Evolutionary conservation across 2,113 vertebrate genomes (phyloP), one percentile per base, ranked within the genome.

Genomic region (Silurus glanis): DNA sequence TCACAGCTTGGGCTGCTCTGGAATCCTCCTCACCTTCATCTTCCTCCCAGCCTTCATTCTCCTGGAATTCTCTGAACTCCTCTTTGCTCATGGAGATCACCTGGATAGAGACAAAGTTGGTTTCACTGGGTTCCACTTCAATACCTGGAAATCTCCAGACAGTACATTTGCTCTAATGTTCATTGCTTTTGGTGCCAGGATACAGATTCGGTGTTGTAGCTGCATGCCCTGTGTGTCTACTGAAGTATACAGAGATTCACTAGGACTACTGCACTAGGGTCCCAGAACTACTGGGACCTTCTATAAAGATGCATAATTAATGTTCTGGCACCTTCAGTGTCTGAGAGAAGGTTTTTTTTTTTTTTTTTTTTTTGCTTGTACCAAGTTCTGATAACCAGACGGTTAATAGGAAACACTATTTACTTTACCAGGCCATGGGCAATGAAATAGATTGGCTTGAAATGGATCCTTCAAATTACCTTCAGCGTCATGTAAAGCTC

Each of bases 71-170:
- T 59, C 90, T 91, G 91, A 99, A 97, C 87, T 98, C 96, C 7
- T 97, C 94, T 47, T 91, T 82, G 4, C 96, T 92, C 97, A 99
- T 97, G 88, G 94, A 96, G 21, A 99, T 89, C 76, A 99, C 94
- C 98, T 99, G 87, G 19, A 62, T 37, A 61, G 2, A 47, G 6
- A 82, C 0, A 19, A 17, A 6, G 37, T 37, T 37, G 37, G 61
- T 64, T 23, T 23, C 5, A 28, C 19, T 19, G 56, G 10, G 59
- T 56, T 67, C 23, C n/a, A 23, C 9, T 6, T n/a, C 4, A 25
- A 56, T 56, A n/a, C 62, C 4, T 64, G 23, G n/a, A n/a, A 64
- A 10, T 9, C 9, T 9, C 9, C 61, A n/a, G 61, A n/a, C 4
- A n/a, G 23, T 66, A 28, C 5, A 13, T 28, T 14, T 67, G 64